These are phyloP conservation scores for Plectropomus leopardus DNA, from an alignment of 2,113 vertebrate genomes.

Conservation along the genomic window DNA sequence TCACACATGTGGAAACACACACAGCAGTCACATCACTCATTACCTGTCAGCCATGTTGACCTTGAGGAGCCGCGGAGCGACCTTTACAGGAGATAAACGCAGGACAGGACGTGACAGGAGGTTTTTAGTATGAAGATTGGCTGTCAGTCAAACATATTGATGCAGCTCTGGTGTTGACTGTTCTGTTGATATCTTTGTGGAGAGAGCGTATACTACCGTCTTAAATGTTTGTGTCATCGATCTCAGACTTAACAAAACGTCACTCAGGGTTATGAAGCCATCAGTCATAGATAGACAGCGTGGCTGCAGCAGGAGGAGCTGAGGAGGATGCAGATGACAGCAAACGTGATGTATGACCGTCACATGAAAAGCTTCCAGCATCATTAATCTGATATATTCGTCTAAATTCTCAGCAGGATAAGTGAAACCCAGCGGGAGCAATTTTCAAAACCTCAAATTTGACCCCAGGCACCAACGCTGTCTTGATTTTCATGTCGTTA, in stretches of 20 bases:
- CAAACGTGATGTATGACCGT: conserved; percentile 25
- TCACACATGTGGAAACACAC: conserved; percentile 19
- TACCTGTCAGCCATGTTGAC: conserved; percentile 44
- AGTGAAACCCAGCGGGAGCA: not conserved
- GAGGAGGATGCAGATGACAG: conserved; percentile 30
- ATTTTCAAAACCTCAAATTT: not conserved
- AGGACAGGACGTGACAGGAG: conserved; percentile 27
- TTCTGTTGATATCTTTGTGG: not conserved
- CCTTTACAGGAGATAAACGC: conserved; percentile 5
- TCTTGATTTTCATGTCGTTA: conserved; percentile 19
- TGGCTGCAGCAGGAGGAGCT: not conserved
- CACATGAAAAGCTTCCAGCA: conserved; percentile 30
- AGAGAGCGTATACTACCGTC: not conserved
- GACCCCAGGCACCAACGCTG: not conserved
- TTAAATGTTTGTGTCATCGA: not conserved
- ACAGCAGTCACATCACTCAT: conserved; percentile 18
- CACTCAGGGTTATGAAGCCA: conserved; percentile 40
- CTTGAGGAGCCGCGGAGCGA: not conserved
- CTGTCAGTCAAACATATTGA: conserved; percentile 1
- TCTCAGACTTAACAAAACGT: conserved; percentile 27
- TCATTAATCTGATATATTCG: conserved; percentile 29
- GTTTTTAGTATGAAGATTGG: conserved; percentile 17
- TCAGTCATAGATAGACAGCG: conserved; percentile 30
- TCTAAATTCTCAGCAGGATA: not conserved
- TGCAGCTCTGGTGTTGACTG: not conserved